These are phyloP conservation scores for Lithophane ornitopus DNA, from an alignment of 2,888 invertebrate genomes.

Conservation along the genomic window DNA sequence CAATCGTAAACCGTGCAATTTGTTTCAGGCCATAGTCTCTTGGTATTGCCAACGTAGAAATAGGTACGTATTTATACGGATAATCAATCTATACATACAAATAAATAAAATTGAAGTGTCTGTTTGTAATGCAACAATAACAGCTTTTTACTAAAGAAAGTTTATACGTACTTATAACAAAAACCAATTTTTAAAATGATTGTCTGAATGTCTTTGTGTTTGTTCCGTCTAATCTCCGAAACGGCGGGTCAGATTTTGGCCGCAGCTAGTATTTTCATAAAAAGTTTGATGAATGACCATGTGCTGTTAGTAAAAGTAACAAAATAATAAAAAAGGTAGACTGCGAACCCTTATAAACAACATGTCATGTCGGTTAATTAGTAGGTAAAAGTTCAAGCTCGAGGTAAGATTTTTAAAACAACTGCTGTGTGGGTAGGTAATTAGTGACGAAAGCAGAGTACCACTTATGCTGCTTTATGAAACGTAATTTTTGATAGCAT, in stretches of 20 bases:
- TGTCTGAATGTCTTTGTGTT: no score
- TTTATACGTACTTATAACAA: no score
- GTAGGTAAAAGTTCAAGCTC: conserved; percentile 37
- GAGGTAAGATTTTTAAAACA: conserved; percentile 44
- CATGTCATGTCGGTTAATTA: conserved; percentile 47
- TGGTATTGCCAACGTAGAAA: conserved; percentile 18
- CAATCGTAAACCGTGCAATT: conserved; percentile 67
- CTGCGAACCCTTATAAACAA: background rate
- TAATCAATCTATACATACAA: background rate
- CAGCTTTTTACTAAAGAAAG: no score
- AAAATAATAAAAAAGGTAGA: conserved; percentile 8
- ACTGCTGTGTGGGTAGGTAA: conserved; percentile 38
- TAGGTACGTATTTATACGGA: background rate
- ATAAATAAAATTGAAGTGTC: no score
- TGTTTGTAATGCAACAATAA: no score
- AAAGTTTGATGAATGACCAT: background rate
- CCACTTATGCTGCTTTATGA: conserved; percentile 29
- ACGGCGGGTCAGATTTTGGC: no score
- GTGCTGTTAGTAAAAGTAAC: background rate
- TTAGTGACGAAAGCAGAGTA: conserved; percentile 46
- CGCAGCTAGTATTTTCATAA: background rate
- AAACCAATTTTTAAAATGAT: no score
- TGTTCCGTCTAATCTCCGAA: no score
- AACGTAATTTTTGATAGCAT: conserved; percentile 31
- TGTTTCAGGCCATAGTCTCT: conserved; percentile 52